phyloP scores from a whole-genome alignment of 1,140 invertebrate species.

The Kradibia gibbosae region DNA sequence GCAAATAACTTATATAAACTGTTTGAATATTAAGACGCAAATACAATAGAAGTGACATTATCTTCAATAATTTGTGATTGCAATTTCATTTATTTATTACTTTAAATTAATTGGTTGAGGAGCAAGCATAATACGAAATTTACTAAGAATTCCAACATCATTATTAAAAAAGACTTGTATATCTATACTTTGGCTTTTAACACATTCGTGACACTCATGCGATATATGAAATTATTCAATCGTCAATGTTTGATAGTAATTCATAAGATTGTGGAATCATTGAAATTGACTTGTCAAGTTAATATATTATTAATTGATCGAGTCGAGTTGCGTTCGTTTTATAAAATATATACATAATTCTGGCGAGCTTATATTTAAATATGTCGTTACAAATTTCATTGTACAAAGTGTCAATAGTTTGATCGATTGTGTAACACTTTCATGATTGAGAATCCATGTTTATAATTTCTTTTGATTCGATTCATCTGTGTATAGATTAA shows the following conservation, averaged over 20 bases:
- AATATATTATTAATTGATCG: slow-evolving; percentile 17
- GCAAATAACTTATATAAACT: no score
- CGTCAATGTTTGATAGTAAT: neutral
- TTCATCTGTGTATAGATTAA: neutral
- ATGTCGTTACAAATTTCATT: no score
- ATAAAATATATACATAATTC: neutral
- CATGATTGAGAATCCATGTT: neutral
- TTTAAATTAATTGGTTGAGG: no score
- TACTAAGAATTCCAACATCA: neutral
- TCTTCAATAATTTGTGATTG: no score
- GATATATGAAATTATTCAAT: slow-evolving; percentile 12
- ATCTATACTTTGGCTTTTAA: slow-evolving; percentile 30
- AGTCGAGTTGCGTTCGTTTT: neutral
- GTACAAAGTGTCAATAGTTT: slow-evolving; percentile 25
- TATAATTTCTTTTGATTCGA: slow-evolving; percentile 18
- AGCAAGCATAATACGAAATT: neutral
- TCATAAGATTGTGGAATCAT: neutral
- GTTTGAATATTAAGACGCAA: no score
- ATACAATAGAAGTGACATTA: no score
- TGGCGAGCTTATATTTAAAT: neutral
- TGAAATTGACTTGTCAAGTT: neutral
- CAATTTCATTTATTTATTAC: no score
- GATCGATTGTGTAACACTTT: slow-evolving; percentile 11
- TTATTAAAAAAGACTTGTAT: neutral
- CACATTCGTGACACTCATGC: neutral